A percentile compares a stretch with the other conserved stretches of the same genome.
Conservation (phyloP, 2,888 invertebrate species). For the Sinelater perroti region DNA sequence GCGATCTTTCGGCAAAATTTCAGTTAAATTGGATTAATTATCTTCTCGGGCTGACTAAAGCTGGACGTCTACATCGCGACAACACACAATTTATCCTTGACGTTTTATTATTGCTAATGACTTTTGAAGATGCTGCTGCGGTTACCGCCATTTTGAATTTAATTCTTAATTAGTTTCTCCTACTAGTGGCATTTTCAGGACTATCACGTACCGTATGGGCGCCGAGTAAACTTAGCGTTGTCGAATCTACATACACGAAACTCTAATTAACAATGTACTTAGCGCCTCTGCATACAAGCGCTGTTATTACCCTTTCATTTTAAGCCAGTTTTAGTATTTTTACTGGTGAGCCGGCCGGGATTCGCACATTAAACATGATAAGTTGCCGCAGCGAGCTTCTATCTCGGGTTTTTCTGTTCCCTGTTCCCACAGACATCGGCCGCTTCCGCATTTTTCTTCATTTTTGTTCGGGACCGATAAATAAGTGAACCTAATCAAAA, state of each 20-base stretch:
- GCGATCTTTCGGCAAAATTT: too few relatives aligned
- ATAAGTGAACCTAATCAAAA: conserved; percentile 36
- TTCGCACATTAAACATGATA: conserved; percentile 30
- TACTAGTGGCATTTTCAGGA: too few relatives aligned
- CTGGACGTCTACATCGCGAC: too few relatives aligned
- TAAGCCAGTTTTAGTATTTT: conserved; percentile 23
- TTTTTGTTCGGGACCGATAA: conserved; percentile 29
- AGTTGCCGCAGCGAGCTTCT: conserved; percentile 24
- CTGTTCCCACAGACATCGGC: not conserved
- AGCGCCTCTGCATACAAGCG: conserved; percentile 22
- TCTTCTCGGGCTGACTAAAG: too few relatives aligned
- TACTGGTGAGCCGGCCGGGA: conserved; percentile 22
- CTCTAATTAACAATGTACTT: conserved; percentile 31
- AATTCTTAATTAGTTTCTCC: too few relatives aligned
- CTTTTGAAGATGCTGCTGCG: too few relatives aligned
- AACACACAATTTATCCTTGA: too few relatives aligned
- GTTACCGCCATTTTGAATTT: too few relatives aligned
- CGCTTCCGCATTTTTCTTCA: conserved; percentile 22
- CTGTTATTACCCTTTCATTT: conserved; percentile 21
- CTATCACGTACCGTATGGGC: too few relatives aligned
- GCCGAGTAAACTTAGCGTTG: conserved; percentile 16
- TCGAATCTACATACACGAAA: conserved; percentile 21
- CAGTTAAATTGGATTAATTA: too few relatives aligned
- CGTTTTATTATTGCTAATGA: too few relatives aligned
- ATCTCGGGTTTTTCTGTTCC: conserved; percentile 22